Evolutionary conservation across 2,113 vertebrate species (phyloP).

Genomic region (Motacilla tschutschensis): DNA sequence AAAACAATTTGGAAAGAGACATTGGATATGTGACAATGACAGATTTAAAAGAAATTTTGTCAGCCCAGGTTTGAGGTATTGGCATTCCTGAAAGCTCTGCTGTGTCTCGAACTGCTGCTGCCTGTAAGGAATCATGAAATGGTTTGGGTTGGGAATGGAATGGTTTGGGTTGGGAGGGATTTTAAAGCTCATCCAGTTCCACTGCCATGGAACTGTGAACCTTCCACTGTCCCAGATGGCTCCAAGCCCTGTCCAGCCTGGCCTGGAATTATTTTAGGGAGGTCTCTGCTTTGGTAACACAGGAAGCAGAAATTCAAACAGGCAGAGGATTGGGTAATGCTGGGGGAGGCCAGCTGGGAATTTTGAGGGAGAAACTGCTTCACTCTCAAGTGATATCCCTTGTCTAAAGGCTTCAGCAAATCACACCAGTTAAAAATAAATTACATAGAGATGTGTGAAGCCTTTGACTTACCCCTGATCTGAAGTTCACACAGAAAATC

Average conservation of each 20-base stretch:
- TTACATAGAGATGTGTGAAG: neutral
- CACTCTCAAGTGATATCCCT: neutral
- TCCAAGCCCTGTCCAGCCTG: neutral
- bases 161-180: neutral
- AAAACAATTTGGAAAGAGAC: neutral
- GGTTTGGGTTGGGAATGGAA: no score
- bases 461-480: neutral
- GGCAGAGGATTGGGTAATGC: neutral
- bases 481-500: neutral
- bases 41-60: neutral
- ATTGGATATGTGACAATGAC: rapidly evolving
- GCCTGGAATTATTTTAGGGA: neutral
- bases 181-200: neutral
- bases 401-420: neutral
- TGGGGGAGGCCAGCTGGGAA: neutral
- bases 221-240: rapidly evolving
- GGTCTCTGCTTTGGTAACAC: neutral
- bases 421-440: neutral
- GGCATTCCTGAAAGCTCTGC: neutral
- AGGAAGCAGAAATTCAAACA: neutral
- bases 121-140: neutral
- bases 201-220: neutral
- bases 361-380: neutral
- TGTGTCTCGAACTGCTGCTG: neutral
- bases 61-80: neutral